These are phyloP conservation scores for Syngnathus floridae DNA, from an alignment of 2,113 vertebrate genomes.

Conservation along the genomic window DNA sequence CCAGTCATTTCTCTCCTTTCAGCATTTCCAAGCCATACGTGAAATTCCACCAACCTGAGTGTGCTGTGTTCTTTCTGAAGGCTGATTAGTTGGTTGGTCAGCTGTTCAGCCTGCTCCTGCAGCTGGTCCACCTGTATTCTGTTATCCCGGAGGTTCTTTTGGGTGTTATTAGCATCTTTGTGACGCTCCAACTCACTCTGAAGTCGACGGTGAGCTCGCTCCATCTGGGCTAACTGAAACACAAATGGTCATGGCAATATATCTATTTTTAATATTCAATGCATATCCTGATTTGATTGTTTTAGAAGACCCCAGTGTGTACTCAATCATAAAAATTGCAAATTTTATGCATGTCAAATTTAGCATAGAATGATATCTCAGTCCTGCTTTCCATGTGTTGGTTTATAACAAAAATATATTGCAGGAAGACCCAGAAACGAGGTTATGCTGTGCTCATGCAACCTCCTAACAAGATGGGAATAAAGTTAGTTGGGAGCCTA, in stretches of 20 bases:
- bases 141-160: slow-evolving; percentile 51
- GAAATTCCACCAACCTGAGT: slow-evolving; percentile 61
- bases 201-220: slow-evolving; percentile 58
- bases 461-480: background rate
- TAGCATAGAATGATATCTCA: background rate
- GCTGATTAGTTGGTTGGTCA: slow-evolving; percentile 61
- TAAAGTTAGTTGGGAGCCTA: background rate
- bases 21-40: background rate
- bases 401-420: background rate
- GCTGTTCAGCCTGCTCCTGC: slow-evolving; percentile 50
- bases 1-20: slow-evolving; percentile 9
- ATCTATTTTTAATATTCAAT: background rate
- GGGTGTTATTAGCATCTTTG: slow-evolving; percentile 35
- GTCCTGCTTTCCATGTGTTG: background rate
- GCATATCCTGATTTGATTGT: background rate
- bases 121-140: slow-evolving; percentile 61
- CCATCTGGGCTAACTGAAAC: slow-evolving; percentile 67
- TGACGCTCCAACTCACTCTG: slow-evolving; percentile 50
- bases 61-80: slow-evolving; percentile 66
- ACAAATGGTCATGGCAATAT: background rate
- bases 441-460: background rate
- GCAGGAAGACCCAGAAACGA: background rate
- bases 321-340: background rate
- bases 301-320: background rate
- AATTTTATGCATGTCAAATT: background rate